phyloP scores from a whole-genome alignment of 2,888 invertebrate species.

The Clepsis dumicolana region DNA sequence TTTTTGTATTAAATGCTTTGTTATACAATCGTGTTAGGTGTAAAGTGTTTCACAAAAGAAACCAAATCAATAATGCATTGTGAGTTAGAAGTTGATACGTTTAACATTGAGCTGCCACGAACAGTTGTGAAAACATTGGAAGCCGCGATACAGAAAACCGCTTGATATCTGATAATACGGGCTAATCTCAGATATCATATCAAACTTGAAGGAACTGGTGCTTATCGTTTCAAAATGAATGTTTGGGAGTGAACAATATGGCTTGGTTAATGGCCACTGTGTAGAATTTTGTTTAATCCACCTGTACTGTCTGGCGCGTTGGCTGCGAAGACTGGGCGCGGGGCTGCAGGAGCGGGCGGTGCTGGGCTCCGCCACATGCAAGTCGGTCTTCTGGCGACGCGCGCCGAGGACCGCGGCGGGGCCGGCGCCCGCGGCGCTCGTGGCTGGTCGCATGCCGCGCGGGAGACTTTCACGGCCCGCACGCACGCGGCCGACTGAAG shows the following conservation, averaged over 20 bases:
- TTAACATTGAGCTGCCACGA: conserved; percentile 41
- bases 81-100: conserved; percentile 15
- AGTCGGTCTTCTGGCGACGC: conserved; percentile 86
- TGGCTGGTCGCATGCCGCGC: conserved; percentile 75
- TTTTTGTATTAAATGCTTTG: conserved; percentile 32
- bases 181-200: conserved; percentile 37
- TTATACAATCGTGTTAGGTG: conserved; percentile 12
- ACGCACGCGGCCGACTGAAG: conserved; percentile 81
- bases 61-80: conserved; percentile 29
- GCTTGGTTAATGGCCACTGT: conserved; percentile 16
- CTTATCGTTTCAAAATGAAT: conserved; percentile 15
- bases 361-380: conserved; percentile 77
- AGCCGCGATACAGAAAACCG: conserved; percentile 19
- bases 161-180: conserved; percentile 40
- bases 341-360: conserved; percentile 74
- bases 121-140: conserved; percentile 40
- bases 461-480: conserved; percentile 82
- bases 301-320: conserved; percentile 84
- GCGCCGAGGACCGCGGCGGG: conserved; percentile 75
- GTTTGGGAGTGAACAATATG: conserved; percentile 22
- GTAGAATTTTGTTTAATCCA: conserved; percentile 52
- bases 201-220: conserved; percentile 16
- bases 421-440: conserved; percentile 51
- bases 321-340: conserved; percentile 85
- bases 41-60: conserved; percentile 11